These are phyloP conservation scores for Strix aluco DNA, from an alignment of 2,113 vertebrate genomes.

Conservation along the genomic window DNA sequence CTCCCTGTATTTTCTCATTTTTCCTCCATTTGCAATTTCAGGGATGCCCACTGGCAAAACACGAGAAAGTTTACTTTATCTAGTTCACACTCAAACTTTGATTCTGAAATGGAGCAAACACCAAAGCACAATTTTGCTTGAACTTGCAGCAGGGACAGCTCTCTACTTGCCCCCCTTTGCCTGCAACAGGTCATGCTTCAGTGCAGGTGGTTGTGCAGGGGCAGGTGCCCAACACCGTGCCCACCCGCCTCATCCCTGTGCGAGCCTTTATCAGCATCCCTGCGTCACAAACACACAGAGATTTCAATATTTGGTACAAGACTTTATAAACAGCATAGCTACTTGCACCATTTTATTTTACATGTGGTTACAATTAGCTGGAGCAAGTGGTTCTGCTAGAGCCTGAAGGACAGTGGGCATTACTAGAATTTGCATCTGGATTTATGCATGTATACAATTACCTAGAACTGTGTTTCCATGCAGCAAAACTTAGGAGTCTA, in stretches of 20 bases:
- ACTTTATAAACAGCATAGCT: not conserved
- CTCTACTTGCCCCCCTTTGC: not conserved
- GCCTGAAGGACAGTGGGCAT: not conserved
- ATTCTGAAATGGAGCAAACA: not conserved
- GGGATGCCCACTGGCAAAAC: not conserved
- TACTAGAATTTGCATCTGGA: not conserved
- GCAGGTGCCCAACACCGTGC: not conserved
- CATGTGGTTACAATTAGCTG: not conserved
- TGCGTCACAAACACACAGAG: not conserved
- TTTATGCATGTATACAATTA: not conserved
- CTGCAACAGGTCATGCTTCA: rapidly evolving
- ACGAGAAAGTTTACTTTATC: not conserved
- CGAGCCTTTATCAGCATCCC: not conserved
- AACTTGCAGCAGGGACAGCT: not conserved
- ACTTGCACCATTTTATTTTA: not conserved
- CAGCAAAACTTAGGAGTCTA: not conserved
- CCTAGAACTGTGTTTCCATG: not conserved
- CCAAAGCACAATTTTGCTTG: not conserved
- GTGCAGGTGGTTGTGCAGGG: not conserved
- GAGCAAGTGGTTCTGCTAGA: not conserved
- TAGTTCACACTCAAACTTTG: not conserved
- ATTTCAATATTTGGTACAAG: not conserved
- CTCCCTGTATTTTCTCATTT: not conserved
- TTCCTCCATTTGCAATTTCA: not conserved
- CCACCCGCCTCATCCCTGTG: not conserved